phyloP scores from a whole-genome alignment of 2,113 vertebrate genomes.

The Lagopus muta region DNA sequence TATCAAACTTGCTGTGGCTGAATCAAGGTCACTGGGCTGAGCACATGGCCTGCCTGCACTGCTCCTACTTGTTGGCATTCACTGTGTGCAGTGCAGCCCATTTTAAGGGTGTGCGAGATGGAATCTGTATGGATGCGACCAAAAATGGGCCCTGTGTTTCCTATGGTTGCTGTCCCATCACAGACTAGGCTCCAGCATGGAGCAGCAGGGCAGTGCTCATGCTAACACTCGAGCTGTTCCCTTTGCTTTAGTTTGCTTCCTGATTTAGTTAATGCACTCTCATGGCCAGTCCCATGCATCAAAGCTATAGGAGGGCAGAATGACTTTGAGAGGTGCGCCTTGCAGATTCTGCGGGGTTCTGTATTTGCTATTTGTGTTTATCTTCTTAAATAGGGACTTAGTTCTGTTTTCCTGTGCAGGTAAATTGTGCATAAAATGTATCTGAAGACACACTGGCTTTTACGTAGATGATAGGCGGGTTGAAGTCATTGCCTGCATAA shows the following conservation, averaged over 20 bases:
- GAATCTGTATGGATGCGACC: background rate
- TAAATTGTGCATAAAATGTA: background rate
- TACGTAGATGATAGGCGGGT: background rate
- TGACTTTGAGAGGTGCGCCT: background rate
- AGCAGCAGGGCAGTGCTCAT: background rate
- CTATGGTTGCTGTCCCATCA: background rate
- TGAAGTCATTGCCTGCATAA: background rate
- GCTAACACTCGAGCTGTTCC: background rate
- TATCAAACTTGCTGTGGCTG: background rate
- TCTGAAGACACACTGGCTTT: background rate
- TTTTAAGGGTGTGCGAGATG: rapidly evolving
- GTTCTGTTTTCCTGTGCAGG: background rate
- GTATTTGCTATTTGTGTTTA: background rate
- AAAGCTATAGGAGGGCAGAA: background rate
- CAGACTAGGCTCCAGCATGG: background rate
- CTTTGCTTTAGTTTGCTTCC: background rate
- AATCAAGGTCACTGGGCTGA: background rate
- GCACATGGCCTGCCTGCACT: too few relatives aligned
- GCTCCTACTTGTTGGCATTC: too few relatives aligned
- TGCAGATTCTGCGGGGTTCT: background rate
- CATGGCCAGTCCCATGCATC: background rate
- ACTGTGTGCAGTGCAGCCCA: background rate
- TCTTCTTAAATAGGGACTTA: background rate
- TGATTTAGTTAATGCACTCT: background rate
- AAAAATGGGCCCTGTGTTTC: rapidly evolving